Conservation (phyloP, 2,113 vertebrate genomes). For the Ctenomys sociabilis region DNA sequence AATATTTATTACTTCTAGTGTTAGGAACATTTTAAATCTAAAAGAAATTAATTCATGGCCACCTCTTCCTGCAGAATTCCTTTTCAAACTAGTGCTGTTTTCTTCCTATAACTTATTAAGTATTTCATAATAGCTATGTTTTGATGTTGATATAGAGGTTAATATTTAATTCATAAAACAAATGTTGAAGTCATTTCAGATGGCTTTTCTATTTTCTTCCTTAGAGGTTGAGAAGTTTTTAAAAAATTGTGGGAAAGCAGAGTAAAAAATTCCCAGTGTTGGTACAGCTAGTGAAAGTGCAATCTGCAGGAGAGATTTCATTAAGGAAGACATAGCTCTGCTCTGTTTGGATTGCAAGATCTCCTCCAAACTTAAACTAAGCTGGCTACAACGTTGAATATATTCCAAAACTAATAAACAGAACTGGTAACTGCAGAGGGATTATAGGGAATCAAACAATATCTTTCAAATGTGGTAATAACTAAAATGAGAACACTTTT, state of each 20-base stretch:
- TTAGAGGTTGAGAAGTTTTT: constrained; percentile 62
- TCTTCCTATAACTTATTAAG: background rate
- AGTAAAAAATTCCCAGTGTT: constrained; percentile 56
- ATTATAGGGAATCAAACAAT: constrained; percentile 79
- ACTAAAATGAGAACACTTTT: constrained; percentile 74
- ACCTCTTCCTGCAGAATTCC: background rate
- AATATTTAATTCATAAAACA: constrained; percentile 56
- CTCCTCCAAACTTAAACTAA: constrained; percentile 70
- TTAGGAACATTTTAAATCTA: background rate
- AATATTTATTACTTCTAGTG: background rate
- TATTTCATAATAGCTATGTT: constrained; percentile 3
- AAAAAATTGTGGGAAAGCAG: constrained; percentile 54
- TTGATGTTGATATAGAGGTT: background rate
- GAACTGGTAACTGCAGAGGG: constrained; percentile 76
- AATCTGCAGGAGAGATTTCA: constrained; percentile 69
- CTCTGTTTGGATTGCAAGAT: constrained; percentile 74
- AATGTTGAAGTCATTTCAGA: constrained; percentile 58
- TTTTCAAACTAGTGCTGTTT: constrained; percentile 42
- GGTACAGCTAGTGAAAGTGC: constrained; percentile 45
- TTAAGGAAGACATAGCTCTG: constrained; percentile 76
- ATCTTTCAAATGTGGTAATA: constrained; percentile 80
- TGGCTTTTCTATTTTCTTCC: constrained; percentile 63
- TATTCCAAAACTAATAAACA: constrained; percentile 79
- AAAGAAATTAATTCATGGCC: background rate
- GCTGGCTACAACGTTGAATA: constrained; percentile 74